Evolutionary conservation across 1,140 invertebrate species (phyloP), one percentile per base, ranked within the genome.

Genomic region (Papilio xuthus): DNA sequence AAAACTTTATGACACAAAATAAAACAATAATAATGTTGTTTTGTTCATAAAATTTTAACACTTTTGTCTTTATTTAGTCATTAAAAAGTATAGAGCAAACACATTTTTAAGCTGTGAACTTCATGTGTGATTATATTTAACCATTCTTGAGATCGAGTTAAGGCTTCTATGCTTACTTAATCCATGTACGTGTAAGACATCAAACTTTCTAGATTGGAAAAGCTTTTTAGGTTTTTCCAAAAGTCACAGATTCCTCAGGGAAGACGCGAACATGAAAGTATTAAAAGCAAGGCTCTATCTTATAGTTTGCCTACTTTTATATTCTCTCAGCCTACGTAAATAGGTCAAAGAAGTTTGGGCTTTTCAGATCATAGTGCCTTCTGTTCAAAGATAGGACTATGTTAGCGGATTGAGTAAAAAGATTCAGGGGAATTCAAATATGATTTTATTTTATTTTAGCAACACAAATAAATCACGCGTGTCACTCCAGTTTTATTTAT

Each of bases 221-320:
- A 72, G 42, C 44, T 72, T 71, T 71, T 41, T 15, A 47, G 42
- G 0, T 72, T 47, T 23, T 44, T 72, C 26, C 10, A 72, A 72
- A 72, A 26, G 37, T 42, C 10, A 23, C 23, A 20, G 2, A 72
- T 47, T 72, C 71, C 13, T 41, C 9, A 44, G 71, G 42, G 71
- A 72, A 47, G 20, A 47, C 42, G 23, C 6, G n/a, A 53, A 47
- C 41, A 32, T 50, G 47, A 50, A 47, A 74, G 47, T 53, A 50
- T 44, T 44, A 44, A 37, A 75, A 75, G 56, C 73, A 75, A 75
- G 73, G 50, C 56, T 75, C 26, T 26, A 56, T 56, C 26, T 28
- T 18, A 75, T 75, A 75, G 71, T 73, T 73, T 47, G 41, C 71
- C 41, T 47, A 73, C 37, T 73, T 47, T 47, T 20, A 73, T 73